These are phyloP conservation scores for Lathamus discolor DNA, from an alignment of 2,113 vertebrate species.

Conservation along the genomic window DNA sequence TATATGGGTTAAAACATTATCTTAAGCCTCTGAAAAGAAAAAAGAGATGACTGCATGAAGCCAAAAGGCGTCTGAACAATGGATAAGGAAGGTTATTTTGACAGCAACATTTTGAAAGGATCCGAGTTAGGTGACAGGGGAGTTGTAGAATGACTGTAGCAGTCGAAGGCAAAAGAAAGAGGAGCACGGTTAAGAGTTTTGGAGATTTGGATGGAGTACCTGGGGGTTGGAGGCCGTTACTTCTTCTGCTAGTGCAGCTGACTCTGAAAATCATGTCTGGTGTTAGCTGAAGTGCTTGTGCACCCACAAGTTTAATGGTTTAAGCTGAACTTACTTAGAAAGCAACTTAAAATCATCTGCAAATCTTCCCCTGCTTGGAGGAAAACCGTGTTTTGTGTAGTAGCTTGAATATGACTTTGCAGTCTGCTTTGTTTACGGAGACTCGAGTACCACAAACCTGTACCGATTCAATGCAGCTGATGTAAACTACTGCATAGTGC, in stretches of 20 bases:
- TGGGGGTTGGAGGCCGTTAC: neutral
- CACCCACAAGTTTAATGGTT: neutral
- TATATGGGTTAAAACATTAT: conserved; percentile 36
- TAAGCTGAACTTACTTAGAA: conserved; percentile 16
- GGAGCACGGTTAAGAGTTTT: neutral
- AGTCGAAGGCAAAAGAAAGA: neutral
- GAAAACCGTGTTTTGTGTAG: neutral
- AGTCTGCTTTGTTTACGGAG: conserved; percentile 2
- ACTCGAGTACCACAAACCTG: neutral
- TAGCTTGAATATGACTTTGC: neutral
- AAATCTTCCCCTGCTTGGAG: neutral
- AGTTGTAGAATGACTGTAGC: neutral
- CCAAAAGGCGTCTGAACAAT: conserved; percentile 39
- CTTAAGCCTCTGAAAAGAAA: conserved; percentile 47
- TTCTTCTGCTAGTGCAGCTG: neutral
- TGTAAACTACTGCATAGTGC: neutral
- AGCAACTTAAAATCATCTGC: neutral
- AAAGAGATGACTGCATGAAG: neutral
- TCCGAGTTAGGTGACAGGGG: neutral
- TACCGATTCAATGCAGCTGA: neutral
- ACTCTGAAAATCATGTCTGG: neutral
- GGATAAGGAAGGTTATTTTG: conserved; percentile 58
- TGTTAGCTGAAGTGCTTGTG: neutral
- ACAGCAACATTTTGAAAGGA: conserved; percentile 51
- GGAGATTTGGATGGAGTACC: neutral